phyloP scores from a whole-genome alignment of 2,113 vertebrate genomes.

The Datnioides undecimradiatus region DNA sequence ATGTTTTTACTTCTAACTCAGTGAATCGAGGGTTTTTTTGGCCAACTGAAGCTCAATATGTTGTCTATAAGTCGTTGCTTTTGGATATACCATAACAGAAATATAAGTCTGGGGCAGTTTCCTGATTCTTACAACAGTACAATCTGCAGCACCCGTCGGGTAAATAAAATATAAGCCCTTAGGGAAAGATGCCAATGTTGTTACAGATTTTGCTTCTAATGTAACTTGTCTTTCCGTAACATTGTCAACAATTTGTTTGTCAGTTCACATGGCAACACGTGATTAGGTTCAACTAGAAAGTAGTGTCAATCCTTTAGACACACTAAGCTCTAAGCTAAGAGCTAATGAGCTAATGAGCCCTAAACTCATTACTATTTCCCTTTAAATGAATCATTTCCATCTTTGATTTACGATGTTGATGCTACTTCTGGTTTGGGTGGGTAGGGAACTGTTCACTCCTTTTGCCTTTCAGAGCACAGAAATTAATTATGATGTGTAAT shows the following conservation, averaged over 20 bases:
- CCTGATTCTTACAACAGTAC: too few species aligned
- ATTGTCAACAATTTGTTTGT: neutral
- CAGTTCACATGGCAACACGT: neutral
- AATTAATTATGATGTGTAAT: conserved; percentile 36
- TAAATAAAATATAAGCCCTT: too few species aligned
- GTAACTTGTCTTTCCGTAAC: neutral
- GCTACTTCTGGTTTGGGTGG: conserved; percentile 11
- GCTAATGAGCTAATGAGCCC: too few species aligned
- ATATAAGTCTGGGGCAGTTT: too few species aligned
- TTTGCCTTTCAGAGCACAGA: neutral
- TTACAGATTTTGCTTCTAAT: neutral
- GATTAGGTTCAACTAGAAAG: neutral
- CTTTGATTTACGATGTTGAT: conserved; percentile 10
- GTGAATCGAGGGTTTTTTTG: too few species aligned
- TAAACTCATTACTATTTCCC: conserved; percentile 1
- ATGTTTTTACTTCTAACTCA: too few species aligned
- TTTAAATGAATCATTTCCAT: conserved; percentile 1
- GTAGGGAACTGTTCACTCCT: neutral
- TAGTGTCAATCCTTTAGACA: neutral
- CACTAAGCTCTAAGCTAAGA: too few species aligned
- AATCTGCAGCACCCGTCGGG: too few species aligned
- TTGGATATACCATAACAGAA: too few species aligned
- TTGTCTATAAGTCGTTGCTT: too few species aligned
- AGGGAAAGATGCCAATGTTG: too few species aligned
- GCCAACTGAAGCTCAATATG: too few species aligned